These are phyloP conservation scores for Ceriagrion tenellum DNA, from an alignment of 2,888 invertebrate species.

Conservation along the genomic window DNA sequence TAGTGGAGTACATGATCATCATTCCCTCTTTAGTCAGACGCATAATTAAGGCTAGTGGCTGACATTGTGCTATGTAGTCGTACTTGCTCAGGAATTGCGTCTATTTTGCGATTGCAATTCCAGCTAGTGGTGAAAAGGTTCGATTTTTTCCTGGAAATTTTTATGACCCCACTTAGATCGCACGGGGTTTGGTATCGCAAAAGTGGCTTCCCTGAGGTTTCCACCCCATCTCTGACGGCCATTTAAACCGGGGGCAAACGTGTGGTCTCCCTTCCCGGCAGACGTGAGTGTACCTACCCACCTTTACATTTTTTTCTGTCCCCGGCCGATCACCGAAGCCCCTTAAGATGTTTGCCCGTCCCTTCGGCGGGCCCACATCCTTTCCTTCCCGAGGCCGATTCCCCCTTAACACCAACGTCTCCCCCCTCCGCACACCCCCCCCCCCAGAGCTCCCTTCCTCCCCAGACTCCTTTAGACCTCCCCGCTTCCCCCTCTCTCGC, in stretches of 20 bases:
- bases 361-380: constrained; percentile 7
- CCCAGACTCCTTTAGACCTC: neutral
- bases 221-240: neutral
- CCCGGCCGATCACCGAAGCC: neutral
- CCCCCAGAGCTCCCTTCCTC: neutral
- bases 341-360: constrained; percentile 7
- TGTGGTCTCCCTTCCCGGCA: neutral
- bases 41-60: too few relatives aligned
- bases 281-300: too few relatives aligned
- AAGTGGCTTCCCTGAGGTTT: neutral
- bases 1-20: too few relatives aligned
- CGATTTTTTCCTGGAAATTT: neutral
- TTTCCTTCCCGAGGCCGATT: neutral
- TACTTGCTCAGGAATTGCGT: too few relatives aligned
- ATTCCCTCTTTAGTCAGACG: too few relatives aligned
- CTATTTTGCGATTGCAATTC: too few relatives aligned
- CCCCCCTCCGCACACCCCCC: neutral
- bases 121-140: neutral
- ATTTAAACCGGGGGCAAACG: neutral
- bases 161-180: neutral
- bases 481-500: neutral
- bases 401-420: too few relatives aligned
- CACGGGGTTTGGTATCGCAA: neutral
- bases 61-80: too few relatives aligned
- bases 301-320: neutral